Conservation (phyloP, 2,888 invertebrate genomes). For the Andrena marginata region DNA sequence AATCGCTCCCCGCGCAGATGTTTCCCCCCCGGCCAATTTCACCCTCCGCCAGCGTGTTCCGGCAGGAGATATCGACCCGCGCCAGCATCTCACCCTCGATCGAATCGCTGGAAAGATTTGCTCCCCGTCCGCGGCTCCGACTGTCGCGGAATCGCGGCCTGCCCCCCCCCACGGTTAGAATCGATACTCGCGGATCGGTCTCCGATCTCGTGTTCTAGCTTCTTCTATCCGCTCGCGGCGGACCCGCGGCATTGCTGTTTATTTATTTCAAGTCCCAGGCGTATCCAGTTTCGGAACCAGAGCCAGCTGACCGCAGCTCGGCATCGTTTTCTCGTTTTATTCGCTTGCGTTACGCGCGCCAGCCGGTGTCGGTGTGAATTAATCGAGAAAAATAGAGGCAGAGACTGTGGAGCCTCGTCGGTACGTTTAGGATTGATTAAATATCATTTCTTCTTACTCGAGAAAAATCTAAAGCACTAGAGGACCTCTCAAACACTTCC, state of each 20-base stretch:
- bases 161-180: slow-evolving; percentile 11
- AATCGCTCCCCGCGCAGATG: slow-evolving; percentile 31
- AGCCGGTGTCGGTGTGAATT: slow-evolving; percentile 69
- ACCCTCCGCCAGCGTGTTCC: slow-evolving; percentile 1
- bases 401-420: not conserved
- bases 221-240: slow-evolving; percentile 60
- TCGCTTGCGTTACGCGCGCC: slow-evolving; percentile 72
- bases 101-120: slow-evolving; percentile 35
- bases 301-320: slow-evolving; percentile 82
- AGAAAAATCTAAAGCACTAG: too few species aligned
- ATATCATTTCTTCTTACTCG: too few species aligned
- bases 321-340: slow-evolving; percentile 83
- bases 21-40: slow-evolving; percentile 3
- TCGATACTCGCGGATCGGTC: slow-evolving; percentile 43
- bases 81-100: slow-evolving; percentile 34
- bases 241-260: slow-evolving; percentile 73
- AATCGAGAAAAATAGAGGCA: slow-evolving; percentile 62
- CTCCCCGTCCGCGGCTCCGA: not conserved
- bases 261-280: slow-evolving; percentile 83
- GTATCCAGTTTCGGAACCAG: slow-evolving; percentile 83
- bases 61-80: slow-evolving; percentile 39
- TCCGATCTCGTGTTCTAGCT: slow-evolving; percentile 58
- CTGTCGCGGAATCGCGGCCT: not conserved
- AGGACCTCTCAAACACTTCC: too few species aligned
- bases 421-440: too few species aligned